Conservation (phyloP, 2,113 vertebrate species). For the Empidonax alnorum region DNA sequence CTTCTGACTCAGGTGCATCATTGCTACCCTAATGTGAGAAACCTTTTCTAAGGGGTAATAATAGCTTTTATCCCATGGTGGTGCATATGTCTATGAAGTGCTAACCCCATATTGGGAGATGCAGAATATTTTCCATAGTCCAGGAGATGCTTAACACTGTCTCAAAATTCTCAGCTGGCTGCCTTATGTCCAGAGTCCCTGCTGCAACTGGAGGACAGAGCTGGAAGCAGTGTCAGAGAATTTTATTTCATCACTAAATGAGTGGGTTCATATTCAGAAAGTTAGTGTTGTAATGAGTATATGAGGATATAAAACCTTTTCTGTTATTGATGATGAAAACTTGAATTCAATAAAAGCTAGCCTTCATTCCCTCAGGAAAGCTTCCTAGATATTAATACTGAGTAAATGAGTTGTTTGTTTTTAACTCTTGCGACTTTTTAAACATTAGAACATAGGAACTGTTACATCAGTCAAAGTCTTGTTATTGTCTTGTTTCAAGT, state of each 20-base stretch:
- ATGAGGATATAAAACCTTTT: neutral
- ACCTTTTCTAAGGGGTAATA: neutral
- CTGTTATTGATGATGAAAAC: neutral
- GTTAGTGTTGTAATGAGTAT: neutral
- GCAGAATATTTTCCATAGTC: neutral
- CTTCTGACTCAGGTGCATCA: neutral
- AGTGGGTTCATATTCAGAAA: neutral
- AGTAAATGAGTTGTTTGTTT: neutral
- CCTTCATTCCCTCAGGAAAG: neutral
- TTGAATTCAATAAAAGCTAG: neutral
- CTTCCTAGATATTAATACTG: neutral
- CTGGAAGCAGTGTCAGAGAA: neutral
- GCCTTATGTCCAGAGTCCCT: neutral
- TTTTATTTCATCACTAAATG: neutral
- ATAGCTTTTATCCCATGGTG: fast-evolving
- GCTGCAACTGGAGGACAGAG: neutral
- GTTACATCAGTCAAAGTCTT: neutral
- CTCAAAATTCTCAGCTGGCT: neutral
- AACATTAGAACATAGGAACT: neutral
- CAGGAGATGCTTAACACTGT: neutral
- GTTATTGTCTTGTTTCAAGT: neutral
- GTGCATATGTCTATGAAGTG: neutral
- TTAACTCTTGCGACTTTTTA: neutral
- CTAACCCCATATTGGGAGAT: neutral
- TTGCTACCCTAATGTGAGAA: neutral